Conservation (phyloP, 2,888 invertebrate species). For the Pachycephus smyrnensis region DNA sequence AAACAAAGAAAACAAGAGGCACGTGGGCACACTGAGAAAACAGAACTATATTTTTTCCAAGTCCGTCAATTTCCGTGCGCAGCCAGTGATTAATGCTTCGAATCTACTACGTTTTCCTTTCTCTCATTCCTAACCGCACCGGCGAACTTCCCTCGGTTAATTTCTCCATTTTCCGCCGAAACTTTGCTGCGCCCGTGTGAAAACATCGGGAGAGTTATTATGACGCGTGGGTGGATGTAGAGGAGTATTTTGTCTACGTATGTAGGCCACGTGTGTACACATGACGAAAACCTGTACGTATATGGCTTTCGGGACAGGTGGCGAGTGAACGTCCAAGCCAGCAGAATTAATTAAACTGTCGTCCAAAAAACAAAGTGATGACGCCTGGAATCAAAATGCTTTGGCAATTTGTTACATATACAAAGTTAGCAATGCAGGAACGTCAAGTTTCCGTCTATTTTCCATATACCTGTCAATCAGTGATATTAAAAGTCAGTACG, state of each 20-base stretch:
- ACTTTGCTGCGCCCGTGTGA: background rate
- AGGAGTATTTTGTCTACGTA: background rate
- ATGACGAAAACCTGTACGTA: background rate
- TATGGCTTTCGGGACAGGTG: background rate
- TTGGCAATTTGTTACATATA: background rate
- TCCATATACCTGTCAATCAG: background rate
- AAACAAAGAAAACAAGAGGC: background rate
- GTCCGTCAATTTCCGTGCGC: background rate
- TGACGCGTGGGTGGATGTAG: background rate
- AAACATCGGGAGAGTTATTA: background rate
- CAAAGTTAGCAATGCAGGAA: background rate
- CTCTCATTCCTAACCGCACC: background rate
- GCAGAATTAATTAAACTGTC: background rate
- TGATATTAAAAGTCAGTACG: background rate
- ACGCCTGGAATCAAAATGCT: background rate
- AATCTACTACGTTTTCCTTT: background rate
- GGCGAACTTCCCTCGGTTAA: background rate
- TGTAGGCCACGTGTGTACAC: background rate
- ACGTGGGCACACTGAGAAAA: background rate
- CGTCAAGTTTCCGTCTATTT: background rate
- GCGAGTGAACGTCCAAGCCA: background rate
- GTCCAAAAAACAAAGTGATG: background rate
- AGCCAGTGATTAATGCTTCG: background rate
- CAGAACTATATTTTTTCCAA: background rate
- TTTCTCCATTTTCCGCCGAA: background rate